phyloP scores from a whole-genome alignment of 53 echinoderm and acorn worm species.

The Luidia sarsii region DNA sequence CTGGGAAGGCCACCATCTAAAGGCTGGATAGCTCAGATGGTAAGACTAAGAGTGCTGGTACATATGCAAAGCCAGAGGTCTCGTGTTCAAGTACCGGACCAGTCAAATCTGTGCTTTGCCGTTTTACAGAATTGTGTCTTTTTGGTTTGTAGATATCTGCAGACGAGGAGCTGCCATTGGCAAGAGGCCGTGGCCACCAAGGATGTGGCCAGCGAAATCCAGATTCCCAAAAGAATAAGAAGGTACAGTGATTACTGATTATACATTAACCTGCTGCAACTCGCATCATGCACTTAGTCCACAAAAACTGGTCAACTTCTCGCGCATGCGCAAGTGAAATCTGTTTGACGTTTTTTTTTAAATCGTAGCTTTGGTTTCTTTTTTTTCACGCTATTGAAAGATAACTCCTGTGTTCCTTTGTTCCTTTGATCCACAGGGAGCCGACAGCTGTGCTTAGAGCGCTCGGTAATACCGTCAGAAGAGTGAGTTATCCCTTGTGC shows the following conservation, averaged over 20 bases:
- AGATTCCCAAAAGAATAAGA: constrained; percentile 75
- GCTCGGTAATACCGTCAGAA: constrained; percentile 75
- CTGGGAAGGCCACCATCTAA: too few species aligned
- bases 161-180: background rate
- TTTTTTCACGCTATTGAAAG: background rate
- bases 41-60: too few species aligned
- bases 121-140: too few species aligned
- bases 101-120: too few species aligned
- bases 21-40: too few species aligned
- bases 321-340: background rate
- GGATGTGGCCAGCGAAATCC: constrained; percentile 22
- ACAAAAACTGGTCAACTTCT: background rate
- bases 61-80: too few species aligned
- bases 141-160: background rate
- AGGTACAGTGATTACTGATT: constrained; percentile 43
- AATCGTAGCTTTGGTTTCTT: background rate
- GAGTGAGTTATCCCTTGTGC: constrained; percentile 58
- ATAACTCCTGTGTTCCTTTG: background rate
- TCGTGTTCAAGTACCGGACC: too few species aligned
- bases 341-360: background rate
- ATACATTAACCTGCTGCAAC: background rate
- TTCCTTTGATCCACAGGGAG: constrained; percentile 65
- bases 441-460: constrained; percentile 71
- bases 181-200: constrained; percentile 19
- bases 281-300: background rate